These are phyloP conservation scores for Aldrovandia affinis DNA, from an alignment of 2,797 vertebrate species.

Conservation along the genomic window DNA sequence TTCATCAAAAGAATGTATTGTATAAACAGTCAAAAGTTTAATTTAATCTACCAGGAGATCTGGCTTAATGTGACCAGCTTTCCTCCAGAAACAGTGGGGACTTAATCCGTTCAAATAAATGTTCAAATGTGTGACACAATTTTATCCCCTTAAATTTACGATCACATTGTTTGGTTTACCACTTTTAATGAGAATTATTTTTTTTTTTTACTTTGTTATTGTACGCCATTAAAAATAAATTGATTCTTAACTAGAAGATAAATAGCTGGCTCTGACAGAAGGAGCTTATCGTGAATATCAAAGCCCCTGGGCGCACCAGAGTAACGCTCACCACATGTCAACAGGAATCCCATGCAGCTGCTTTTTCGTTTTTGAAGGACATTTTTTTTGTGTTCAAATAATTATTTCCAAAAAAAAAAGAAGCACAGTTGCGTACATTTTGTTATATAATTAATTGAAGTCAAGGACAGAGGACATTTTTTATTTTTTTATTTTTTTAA, in stretches of 20 bases:
- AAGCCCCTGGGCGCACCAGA: background rate
- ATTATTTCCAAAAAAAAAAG: no score
- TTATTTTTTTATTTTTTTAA: no score
- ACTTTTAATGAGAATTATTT: no score
- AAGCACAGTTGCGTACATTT: no score
- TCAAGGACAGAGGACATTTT: no score
- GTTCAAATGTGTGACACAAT: constrained; percentile 25
- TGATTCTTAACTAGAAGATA: background rate
- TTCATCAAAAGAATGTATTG: constrained; percentile 26
- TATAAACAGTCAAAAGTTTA: constrained; percentile 31
- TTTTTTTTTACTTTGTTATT: background rate
- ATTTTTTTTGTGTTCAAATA: background rate
- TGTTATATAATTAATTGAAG: no score
- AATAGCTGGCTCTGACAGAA: background rate
- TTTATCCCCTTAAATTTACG: background rate
- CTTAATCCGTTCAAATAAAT: constrained; percentile 34
- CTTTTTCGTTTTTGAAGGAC: background rate
- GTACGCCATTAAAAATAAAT: background rate
- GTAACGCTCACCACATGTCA: background rate
- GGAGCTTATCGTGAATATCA: background rate
- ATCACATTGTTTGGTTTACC: background rate
- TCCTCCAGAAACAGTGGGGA: constrained; percentile 6
- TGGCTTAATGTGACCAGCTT: constrained; percentile 41
- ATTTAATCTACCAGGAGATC: constrained; percentile 32
- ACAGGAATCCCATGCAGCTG: background rate